Conservation (phyloP, 2,888 invertebrate genomes). For the Lepidochrysops patricia region DNA sequence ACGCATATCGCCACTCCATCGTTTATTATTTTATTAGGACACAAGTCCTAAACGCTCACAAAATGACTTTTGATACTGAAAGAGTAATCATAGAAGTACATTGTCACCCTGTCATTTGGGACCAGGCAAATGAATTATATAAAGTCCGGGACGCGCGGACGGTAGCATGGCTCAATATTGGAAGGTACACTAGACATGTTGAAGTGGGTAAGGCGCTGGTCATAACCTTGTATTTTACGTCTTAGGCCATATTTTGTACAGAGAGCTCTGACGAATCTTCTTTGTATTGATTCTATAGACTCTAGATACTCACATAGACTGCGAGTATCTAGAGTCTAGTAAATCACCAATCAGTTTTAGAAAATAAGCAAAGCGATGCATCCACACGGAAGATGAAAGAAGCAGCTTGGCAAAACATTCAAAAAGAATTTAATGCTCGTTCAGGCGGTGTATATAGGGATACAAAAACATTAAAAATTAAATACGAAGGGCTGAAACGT, state of each 20-base stretch:
- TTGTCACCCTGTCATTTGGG: constrained; percentile 24
- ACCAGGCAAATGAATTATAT: constrained; percentile 21
- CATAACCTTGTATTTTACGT: too few relatives aligned
- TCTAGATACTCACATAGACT: too few relatives aligned
- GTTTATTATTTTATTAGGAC: too few relatives aligned
- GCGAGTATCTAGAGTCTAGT: too few relatives aligned
- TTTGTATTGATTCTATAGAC: too few relatives aligned
- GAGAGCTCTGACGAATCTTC: too few relatives aligned
- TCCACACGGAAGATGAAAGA: constrained; percentile 12
- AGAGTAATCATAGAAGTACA: constrained; percentile 25
- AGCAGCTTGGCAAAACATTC: constrained; percentile 9
- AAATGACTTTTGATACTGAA: constrained; percentile 21
- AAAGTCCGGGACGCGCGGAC: constrained; percentile 23
- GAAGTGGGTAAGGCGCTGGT: too few relatives aligned
- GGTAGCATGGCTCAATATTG: constrained; percentile 24
- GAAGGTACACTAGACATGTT: too few relatives aligned
- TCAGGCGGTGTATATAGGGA: constrained; percentile 12
- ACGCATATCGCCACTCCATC: too few relatives aligned
- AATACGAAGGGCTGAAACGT: constrained; percentile 16
- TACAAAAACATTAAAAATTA: constrained; percentile 10
- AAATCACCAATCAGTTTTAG: constrained; percentile 7
- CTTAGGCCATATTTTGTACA: too few relatives aligned
- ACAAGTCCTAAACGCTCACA: too few relatives aligned
- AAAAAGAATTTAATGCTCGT: constrained; percentile 14
- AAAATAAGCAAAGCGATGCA: constrained; percentile 10